phyloP scores from a whole-genome alignment of 2,797 vertebrate genomes.

The Ciconia nigra region DNA sequence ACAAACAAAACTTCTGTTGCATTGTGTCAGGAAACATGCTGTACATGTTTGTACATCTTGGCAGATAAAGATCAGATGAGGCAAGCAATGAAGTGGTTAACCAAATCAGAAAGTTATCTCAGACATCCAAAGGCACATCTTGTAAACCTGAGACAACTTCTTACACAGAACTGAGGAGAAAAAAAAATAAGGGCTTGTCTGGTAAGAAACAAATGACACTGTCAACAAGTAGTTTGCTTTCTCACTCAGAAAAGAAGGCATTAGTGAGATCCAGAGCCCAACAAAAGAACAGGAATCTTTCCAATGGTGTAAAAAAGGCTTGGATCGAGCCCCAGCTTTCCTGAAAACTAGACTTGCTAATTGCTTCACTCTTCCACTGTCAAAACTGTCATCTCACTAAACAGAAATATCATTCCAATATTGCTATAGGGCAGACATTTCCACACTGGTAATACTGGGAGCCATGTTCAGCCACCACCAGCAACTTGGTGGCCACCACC shows the following conservation, averaged over 20 bases:
- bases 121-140: constrained; percentile 23
- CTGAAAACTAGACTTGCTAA: constrained; percentile 42
- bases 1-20: background rate
- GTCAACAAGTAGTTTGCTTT: background rate
- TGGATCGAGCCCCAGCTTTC: constrained; percentile 12
- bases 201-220: constrained; percentile 5
- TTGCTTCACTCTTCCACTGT: constrained; percentile 18
- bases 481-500: background rate
- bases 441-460: background rate
- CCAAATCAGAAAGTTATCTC: constrained; percentile 26
- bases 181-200: background rate
- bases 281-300: constrained; percentile 10
- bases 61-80: constrained; percentile 45
- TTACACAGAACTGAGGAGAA: background rate
- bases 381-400: background rate
- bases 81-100: constrained; percentile 31
- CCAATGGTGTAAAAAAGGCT: background rate
- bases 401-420: background rate
- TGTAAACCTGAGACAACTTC: constrained; percentile 16
- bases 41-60: constrained; percentile 56
- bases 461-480: background rate
- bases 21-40: constrained; percentile 41
- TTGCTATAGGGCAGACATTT: background rate
- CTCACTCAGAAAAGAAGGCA: background rate
- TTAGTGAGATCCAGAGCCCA: background rate